These are phyloP conservation scores for Unio delphinus DNA, from an alignment of 2,888 invertebrate genomes.

Conservation along the genomic window DNA sequence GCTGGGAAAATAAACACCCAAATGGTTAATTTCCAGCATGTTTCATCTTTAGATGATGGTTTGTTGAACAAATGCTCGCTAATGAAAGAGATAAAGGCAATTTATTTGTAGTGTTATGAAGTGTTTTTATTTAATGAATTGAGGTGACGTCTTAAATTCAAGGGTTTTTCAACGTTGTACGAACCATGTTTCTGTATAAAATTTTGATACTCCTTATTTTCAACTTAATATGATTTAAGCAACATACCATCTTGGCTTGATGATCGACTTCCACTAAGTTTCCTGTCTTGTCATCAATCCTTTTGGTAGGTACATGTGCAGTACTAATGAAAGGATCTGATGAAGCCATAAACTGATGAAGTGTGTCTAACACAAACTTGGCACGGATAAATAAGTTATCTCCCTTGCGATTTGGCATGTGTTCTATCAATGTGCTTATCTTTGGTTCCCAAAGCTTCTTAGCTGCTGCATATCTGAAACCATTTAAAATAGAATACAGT, in stretches of 20 bases:
- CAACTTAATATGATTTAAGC: not conserved
- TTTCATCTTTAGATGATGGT: too few relatives aligned
- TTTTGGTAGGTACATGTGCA: slow-evolving; percentile 56
- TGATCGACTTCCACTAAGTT: slow-evolving; percentile 34
- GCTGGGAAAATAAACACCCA: too few relatives aligned
- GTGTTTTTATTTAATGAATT: too few relatives aligned
- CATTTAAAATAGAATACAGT: not conserved
- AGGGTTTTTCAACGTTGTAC: too few relatives aligned
- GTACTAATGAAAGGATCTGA: slow-evolving; percentile 54
- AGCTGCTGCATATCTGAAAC: slow-evolving; percentile 46
- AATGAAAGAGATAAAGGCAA: too few relatives aligned
- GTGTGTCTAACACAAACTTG: slow-evolving; percentile 62
- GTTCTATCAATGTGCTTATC: slow-evolving; percentile 50
- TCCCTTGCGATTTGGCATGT: slow-evolving; percentile 50
- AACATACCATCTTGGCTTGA: slow-evolving; percentile 39
- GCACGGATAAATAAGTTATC: slow-evolving; percentile 59
- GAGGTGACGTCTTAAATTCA: too few relatives aligned
- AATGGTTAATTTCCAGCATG: too few relatives aligned
- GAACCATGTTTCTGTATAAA: too few relatives aligned
- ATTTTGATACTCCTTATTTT: not conserved
- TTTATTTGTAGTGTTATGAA: too few relatives aligned
- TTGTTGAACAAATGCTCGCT: too few relatives aligned
- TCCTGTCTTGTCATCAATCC: slow-evolving; percentile 46
- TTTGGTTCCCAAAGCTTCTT: slow-evolving; percentile 50
- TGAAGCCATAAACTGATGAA: slow-evolving; percentile 63